These are phyloP conservation scores for Lithobates sylvaticus DNA, from an alignment of 2,797 vertebrate species.

Conservation along the genomic window DNA sequence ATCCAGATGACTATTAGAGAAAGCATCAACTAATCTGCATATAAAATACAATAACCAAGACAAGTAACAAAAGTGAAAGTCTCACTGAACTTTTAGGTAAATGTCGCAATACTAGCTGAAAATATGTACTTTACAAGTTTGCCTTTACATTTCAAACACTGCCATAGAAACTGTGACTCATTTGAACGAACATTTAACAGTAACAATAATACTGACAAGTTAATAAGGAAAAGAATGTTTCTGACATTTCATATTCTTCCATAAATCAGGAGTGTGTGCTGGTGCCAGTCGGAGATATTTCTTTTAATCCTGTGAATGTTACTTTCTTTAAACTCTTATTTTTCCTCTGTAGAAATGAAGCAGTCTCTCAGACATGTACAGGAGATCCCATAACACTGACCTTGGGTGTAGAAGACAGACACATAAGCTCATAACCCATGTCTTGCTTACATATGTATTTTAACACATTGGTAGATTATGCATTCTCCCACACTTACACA, in stretches of 20 bases:
- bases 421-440: neutral
- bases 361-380: slow-evolving; percentile 4
- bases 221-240: slow-evolving; percentile 4
- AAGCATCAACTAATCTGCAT: too few species aligned
- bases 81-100: too few species aligned
- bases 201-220: slow-evolving; percentile 16
- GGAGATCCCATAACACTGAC: neutral
- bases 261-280: neutral
- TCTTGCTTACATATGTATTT: slow-evolving; percentile 36
- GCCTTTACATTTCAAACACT: neutral
- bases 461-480: slow-evolving; percentile 26
- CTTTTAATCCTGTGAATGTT: slow-evolving; percentile 22
- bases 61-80: too few species aligned
- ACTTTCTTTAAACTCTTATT: slow-evolving; percentile 16
- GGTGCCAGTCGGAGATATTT: slow-evolving; percentile 16
- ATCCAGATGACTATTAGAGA: too few species aligned
- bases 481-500: slow-evolving; percentile 46
- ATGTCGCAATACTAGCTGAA: too few species aligned
- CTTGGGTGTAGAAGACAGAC: slow-evolving; percentile 7
- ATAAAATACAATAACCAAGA: too few species aligned
- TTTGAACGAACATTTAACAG: slow-evolving; percentile 8
- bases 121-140: neutral
- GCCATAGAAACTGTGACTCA: neutral
- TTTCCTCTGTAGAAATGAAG: neutral
- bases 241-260: slow-evolving; percentile 16